Conservation (phyloP, 2,113 vertebrate genomes). For the Ploceus nigricollis region DNA sequence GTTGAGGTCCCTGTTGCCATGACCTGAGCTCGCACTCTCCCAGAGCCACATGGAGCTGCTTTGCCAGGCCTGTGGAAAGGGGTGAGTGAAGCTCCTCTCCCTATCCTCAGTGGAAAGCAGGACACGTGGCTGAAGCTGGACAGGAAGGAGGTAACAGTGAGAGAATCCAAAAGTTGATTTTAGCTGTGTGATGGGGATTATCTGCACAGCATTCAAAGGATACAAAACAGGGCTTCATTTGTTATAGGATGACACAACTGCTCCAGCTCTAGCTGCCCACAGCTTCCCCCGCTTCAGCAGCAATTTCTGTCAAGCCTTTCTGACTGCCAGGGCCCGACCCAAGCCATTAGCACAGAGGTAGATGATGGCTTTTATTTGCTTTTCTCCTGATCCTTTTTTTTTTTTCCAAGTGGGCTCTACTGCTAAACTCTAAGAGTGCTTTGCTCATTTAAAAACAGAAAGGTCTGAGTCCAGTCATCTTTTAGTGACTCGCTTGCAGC, state of each 20-base stretch:
- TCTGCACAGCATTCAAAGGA: background rate
- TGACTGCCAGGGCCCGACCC: background rate
- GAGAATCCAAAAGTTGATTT: background rate
- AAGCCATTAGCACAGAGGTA: background rate
- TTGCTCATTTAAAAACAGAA: constrained; percentile 23
- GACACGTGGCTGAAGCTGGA: background rate
- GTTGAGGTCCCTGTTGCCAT: fast-evolving
- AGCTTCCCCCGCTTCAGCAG: background rate
- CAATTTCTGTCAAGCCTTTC: background rate
- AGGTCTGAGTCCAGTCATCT: constrained; percentile 16
- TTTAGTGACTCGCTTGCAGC: constrained; percentile 17
- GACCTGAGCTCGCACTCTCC: fast-evolving
- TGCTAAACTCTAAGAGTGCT: background rate
- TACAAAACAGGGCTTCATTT: background rate
- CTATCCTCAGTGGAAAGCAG: background rate
- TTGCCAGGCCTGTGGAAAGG: background rate
- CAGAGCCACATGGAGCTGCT: fast-evolving
- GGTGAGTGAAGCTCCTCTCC: background rate
- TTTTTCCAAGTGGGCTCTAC: background rate
- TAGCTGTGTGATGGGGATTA: background rate
- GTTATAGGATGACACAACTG: background rate
- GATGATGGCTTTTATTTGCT: constrained; percentile 5
- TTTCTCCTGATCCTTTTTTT: background rate
- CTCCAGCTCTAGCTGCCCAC: background rate
- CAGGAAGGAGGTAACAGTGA: background rate